Percentiles rank a stretch among this genome's conserved stretches.
Evolutionary conservation across 1,140 invertebrate genomes (phyloP).

Genomic region (Drosophila grimshawi): DNA sequence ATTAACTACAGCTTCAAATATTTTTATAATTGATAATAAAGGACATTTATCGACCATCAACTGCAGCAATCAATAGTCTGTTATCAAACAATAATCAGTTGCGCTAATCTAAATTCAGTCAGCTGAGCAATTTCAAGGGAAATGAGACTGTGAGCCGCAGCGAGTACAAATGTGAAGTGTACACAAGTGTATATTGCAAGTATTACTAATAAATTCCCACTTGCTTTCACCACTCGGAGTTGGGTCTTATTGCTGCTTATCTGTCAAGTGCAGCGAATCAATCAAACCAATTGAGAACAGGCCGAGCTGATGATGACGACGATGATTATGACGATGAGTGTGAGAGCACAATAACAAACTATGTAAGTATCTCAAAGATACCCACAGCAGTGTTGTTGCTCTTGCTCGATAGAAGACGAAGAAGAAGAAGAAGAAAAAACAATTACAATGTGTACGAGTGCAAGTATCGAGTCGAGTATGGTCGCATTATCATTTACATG

Average conservation of each 20-base stretch:
- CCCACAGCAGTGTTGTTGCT: conserved; percentile 10
- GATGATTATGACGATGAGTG: conserved; percentile 28
- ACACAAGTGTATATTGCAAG: conserved; percentile 11
- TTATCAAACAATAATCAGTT: background rate
- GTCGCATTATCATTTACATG: conserved; percentile 72
- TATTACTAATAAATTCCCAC: conserved; percentile 44
- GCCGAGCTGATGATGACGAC: conserved; percentile 2
- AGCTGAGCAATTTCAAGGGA: conserved; percentile 15
- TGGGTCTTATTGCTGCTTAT: conserved; percentile 33
- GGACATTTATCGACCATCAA: background rate
- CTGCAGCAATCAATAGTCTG: background rate
- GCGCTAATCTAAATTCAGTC: no score
- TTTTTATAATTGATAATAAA: background rate
- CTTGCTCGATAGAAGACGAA: no score
- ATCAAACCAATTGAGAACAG: conserved; percentile 59
- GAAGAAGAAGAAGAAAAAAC: conserved; percentile 33
- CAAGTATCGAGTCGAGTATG: conserved; percentile 35
- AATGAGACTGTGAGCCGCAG: background rate
- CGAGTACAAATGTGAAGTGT: background rate
- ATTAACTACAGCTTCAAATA: background rate
- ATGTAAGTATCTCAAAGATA: conserved; percentile 26
- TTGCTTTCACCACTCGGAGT: conserved; percentile 46
- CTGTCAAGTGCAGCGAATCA: conserved; percentile 68
- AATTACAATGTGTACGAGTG: conserved; percentile 44
- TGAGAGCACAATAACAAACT: conserved; percentile 8